A percentile compares a stretch with the other conserved stretches of the same genome.
phyloP scores from a whole-genome alignment of 2,113 vertebrate species.

The Rhinopomastus cyanomelas region DNA sequence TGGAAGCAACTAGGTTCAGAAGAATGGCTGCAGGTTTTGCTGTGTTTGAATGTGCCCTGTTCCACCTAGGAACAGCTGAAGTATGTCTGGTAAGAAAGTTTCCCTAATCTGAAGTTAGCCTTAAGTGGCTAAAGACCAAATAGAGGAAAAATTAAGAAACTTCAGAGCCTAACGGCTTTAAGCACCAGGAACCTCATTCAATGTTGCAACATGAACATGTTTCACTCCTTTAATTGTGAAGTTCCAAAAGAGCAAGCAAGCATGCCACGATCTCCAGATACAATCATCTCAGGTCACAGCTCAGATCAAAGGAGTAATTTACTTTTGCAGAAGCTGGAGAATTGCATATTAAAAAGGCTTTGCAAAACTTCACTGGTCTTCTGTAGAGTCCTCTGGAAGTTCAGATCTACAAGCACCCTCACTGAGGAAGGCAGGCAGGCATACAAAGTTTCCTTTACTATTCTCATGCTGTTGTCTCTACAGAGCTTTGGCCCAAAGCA shows the following conservation, averaged over 20 bases:
- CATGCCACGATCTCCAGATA: neutral
- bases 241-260: constrained; percentile 1
- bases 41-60: neutral
- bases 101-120: neutral
- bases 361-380: neutral
- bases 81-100: neutral
- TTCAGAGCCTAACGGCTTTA: neutral
- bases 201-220: neutral
- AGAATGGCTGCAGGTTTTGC: neutral
- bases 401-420: neutral
- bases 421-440: neutral
- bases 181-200: neutral
- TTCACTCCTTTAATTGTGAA: neutral
- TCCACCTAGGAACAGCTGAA: neutral
- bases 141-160: neutral
- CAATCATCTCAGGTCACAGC: neutral
- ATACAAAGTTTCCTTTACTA: neutral
- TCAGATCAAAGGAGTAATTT: constrained; percentile 10
- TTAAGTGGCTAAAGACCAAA: neutral
- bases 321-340: neutral
- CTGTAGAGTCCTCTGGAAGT: neutral
- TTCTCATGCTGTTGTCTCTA: neutral
- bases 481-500: neutral
- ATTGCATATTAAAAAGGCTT: neutral
- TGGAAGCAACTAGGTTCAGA: neutral